phyloP scores from a whole-genome alignment of 2,113 vertebrate genomes.

The Antigone vipio region DNA sequence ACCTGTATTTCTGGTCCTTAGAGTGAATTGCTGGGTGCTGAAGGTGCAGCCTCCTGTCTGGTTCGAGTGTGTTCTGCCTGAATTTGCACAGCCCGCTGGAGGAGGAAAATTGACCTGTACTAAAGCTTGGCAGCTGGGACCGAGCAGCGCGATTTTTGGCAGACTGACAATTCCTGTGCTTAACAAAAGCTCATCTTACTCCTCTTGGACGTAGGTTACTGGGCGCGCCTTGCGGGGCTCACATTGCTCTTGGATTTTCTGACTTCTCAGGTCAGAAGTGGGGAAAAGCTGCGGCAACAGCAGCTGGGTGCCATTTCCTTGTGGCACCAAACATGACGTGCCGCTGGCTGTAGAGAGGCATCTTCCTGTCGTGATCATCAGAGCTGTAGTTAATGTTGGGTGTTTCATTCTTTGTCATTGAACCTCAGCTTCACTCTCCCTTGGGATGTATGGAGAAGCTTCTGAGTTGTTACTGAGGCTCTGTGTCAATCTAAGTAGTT shows the following conservation, averaged over 20 bases:
- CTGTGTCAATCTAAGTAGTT: background rate
- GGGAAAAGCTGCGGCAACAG: background rate
- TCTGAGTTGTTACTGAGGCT: background rate
- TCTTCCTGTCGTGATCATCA: background rate
- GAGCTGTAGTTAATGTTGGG: background rate
- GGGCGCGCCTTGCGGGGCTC: background rate
- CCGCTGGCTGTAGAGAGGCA: background rate
- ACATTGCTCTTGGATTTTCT: background rate
- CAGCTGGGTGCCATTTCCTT: background rate
- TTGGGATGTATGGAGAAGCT: background rate
- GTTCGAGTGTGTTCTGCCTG: background rate
- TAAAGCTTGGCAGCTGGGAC: background rate
- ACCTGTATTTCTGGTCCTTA: background rate
- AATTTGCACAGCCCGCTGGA: background rate
- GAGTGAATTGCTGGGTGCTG: background rate
- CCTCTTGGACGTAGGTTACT: background rate
- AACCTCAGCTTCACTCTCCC: background rate
- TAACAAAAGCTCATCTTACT: background rate
- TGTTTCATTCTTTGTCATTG: background rate
- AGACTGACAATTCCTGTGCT: background rate
- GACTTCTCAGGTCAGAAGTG: background rate
- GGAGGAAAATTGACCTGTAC: background rate
- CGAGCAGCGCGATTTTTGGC: accelerated
- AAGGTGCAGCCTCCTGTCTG: background rate
- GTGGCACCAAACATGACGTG: background rate